Percentiles rank a stretch among this genome's conserved stretches.
These are phyloP conservation scores for Habropoda laboriosa DNA, from an alignment of 1,140 invertebrate genomes.

Conservation along the genomic window DNA sequence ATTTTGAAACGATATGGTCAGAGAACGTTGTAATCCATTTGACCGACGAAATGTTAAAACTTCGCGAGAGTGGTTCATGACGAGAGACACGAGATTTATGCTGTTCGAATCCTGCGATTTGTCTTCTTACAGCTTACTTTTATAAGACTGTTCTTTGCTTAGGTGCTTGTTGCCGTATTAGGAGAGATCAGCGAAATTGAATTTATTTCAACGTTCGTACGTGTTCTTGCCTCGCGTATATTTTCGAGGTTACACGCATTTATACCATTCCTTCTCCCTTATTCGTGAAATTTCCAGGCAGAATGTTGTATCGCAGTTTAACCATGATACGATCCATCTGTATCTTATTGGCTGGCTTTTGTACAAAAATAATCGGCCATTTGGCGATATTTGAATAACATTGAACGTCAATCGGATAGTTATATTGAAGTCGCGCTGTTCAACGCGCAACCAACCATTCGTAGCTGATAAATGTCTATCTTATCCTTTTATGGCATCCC, in stretches of 20 bases:
- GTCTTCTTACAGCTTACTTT: constrained; percentile 41
- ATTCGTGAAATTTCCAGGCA: background rate
- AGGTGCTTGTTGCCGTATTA: constrained; percentile 46
- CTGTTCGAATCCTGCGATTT: constrained; percentile 45
- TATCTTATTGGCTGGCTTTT: background rate
- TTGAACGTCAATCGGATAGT: constrained; percentile 43
- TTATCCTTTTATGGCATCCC: constrained; percentile 75
- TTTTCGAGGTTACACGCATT: background rate
- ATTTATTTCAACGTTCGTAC: constrained; percentile 23
- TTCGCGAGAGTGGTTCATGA: constrained; percentile 30
- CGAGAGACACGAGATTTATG: constrained; percentile 40
- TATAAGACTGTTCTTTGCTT: constrained; percentile 33
- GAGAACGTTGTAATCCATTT: constrained; percentile 16
- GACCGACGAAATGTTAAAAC: constrained; percentile 23
- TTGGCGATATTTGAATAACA: constrained; percentile 37
- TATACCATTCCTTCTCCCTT: background rate
- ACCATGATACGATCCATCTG: background rate
- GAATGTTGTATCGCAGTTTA: too few species aligned
- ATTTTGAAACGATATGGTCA: background rate
- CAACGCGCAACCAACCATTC: constrained; percentile 65
- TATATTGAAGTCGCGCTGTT: constrained; percentile 55
- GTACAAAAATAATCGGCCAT: background rate
- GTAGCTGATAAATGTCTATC: constrained; percentile 76
- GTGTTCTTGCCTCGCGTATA: background rate
- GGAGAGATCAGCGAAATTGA: constrained; percentile 43